Conservation (phyloP, 2,797 vertebrate genomes). For the Artibeus jamaicensis region DNA sequence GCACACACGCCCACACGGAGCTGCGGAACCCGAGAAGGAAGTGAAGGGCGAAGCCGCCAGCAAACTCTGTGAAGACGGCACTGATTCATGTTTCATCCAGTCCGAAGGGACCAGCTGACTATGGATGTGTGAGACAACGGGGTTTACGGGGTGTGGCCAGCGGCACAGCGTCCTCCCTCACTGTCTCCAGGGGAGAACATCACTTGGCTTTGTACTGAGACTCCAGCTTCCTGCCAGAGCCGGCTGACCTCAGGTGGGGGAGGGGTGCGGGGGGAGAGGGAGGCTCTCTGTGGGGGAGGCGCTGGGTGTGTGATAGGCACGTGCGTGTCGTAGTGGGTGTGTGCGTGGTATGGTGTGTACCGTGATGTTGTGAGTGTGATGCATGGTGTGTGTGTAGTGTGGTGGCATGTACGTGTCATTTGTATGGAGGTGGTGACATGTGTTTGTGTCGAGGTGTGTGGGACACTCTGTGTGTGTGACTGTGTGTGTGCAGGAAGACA, state of each 20-base stretch:
- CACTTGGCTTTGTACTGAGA: constrained; percentile 29
- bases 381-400: neutral
- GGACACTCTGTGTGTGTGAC: neutral
- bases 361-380: neutral
- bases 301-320: neutral
- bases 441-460: too few species aligned
- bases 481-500: fast-evolving
- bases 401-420: neutral
- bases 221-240: constrained; percentile 32
- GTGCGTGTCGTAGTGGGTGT: neutral
- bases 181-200: neutral
- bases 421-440: neutral
- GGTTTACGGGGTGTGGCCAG: fast-evolving
- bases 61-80: too few species aligned
- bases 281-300: fast-evolving
- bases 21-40: neutral
- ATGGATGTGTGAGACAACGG: fast-evolving
- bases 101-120: fast-evolving
- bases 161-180: neutral
- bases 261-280: fast-evolving
- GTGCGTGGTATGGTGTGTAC: fast-evolving
- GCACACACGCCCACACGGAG: neutral
- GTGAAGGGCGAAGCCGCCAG: neutral
- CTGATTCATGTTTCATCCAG: fast-evolving
- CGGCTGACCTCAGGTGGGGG: neutral